These are phyloP conservation scores for Pogonomyrmex barbatus DNA, from an alignment of 1,140 invertebrate species.

Conservation along the genomic window DNA sequence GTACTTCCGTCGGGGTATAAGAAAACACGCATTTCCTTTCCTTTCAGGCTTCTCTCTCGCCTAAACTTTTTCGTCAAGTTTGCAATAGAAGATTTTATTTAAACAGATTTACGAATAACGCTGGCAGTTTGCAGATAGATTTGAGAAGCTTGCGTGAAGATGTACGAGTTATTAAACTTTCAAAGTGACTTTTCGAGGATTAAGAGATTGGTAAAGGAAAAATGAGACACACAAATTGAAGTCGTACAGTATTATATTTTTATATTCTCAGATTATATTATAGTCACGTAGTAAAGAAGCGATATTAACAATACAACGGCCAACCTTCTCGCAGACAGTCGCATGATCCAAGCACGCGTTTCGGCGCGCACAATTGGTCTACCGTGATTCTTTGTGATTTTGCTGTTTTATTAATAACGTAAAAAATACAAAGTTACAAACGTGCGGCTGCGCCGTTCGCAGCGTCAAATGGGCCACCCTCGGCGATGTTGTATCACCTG, in stretches of 20 bases:
- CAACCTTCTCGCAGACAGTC: conserved; percentile 28
- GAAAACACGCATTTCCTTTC: background rate
- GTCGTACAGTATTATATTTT: conserved; percentile 40
- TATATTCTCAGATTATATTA: conserved; percentile 48
- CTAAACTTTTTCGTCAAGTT: background rate
- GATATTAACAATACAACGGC: conserved; percentile 47
- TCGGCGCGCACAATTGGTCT: conserved; percentile 34
- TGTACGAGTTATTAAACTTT: background rate
- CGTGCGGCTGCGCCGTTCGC: background rate
- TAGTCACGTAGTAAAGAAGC: conserved; percentile 49
- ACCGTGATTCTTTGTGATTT: conserved; percentile 46
- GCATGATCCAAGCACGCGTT: conserved; percentile 46
- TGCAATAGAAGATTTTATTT: background rate
- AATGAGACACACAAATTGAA: background rate
- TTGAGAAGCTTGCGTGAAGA: background rate
- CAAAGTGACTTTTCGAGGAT: background rate
- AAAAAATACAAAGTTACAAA: conserved; percentile 61
- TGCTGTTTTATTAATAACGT: conserved; percentile 58
- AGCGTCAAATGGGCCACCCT: background rate
- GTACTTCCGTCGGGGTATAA: background rate
- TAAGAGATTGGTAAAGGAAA: background rate
- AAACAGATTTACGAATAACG: background rate
- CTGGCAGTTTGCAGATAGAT: background rate
- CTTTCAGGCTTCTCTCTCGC: too few relatives aligned
- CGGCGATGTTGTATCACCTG: conserved; percentile 5